These are phyloP conservation scores for Abramis brama DNA, from an alignment of 2,113 vertebrate species.

Conservation along the genomic window DNA sequence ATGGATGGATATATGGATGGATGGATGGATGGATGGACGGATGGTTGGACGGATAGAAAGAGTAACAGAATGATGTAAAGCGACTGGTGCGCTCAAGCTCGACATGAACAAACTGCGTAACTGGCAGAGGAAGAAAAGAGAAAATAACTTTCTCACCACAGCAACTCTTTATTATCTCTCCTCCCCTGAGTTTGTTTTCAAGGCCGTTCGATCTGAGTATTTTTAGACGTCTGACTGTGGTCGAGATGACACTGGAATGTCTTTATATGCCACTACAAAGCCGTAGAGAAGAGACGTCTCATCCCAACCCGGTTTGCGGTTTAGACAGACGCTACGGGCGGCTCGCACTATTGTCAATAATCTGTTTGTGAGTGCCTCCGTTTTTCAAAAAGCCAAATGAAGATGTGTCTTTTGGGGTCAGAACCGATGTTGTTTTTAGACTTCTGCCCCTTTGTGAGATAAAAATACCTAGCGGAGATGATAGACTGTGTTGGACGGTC, in stretches of 20 bases:
- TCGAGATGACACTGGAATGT: constrained; percentile 72
- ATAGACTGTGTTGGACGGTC: constrained; percentile 56
- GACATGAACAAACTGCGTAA: constrained; percentile 69
- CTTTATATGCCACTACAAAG: constrained; percentile 76
- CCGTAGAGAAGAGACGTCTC: constrained; percentile 62
- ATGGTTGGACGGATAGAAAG: neutral
- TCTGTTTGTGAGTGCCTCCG: constrained; percentile 71
- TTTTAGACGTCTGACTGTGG: constrained; percentile 72
- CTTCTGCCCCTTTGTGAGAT: constrained; percentile 41
- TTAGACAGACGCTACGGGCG: constrained; percentile 58
- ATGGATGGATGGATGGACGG: neutral
- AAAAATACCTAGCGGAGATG: constrained; percentile 60
- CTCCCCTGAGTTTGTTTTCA: constrained; percentile 72
- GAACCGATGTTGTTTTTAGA: constrained; percentile 40
- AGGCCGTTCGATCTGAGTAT: constrained; percentile 72
- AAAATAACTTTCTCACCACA: constrained; percentile 70
- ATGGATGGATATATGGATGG: neutral
- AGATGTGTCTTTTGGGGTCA: constrained; percentile 61
- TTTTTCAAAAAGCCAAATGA: constrained; percentile 68
- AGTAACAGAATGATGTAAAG: constrained; percentile 59
- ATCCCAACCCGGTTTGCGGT: constrained; percentile 66
- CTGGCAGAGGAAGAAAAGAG: constrained; percentile 75
- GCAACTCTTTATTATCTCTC: constrained; percentile 72
- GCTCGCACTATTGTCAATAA: constrained; percentile 74
- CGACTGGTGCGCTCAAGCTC: constrained; percentile 24